Evolutionary conservation across 1,140 invertebrate species (phyloP).

Genomic region (Acromyrmex echinatior): DNA sequence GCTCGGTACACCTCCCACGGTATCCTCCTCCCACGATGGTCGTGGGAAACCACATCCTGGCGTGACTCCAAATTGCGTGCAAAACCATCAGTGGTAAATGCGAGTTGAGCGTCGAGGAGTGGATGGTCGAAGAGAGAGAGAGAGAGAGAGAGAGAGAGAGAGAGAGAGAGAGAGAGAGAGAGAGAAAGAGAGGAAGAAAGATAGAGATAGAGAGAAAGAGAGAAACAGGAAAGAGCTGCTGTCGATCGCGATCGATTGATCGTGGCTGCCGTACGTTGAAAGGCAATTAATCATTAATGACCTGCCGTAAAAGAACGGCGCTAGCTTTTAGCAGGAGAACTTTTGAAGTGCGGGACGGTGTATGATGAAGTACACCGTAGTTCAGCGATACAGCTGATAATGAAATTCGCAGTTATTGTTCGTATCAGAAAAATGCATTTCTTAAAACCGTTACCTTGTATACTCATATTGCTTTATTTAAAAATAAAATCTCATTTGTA

Average conservation of each 20-base stretch:
- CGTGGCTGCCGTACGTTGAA: constrained; percentile 20
- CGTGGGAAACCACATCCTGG: constrained; percentile 77
- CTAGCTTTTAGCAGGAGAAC: constrained; percentile 25
- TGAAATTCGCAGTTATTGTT: constrained; percentile 37
- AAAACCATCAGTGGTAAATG: constrained; percentile 77
- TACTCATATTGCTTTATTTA: background rate
- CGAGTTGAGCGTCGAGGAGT: constrained; percentile 67
- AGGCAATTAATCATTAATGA: constrained; percentile 65
- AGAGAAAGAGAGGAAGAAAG: background rate
- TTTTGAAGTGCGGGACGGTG: constrained; percentile 52
- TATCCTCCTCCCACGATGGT: constrained; percentile 69
- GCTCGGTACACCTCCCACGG: constrained; percentile 23
- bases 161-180: background rate
- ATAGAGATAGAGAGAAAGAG: background rate
- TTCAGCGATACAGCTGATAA: constrained; percentile 41
- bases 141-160: constrained; percentile 21
- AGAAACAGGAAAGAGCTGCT: constrained; percentile 7
- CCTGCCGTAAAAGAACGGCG: constrained; percentile 43
- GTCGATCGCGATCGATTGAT: constrained; percentile 72
- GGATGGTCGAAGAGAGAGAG: constrained; percentile 1
- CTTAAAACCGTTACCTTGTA: constrained; percentile 15
- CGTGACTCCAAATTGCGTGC: constrained; percentile 77
- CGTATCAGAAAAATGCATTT: background rate
- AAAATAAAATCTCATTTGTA: background rate
- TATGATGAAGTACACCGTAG: constrained; percentile 24